Percentiles rank a stretch among this genome's conserved stretches.
phyloP scores from a whole-genome alignment of 2,888 invertebrate species.

The Griposia aprilina region DNA sequence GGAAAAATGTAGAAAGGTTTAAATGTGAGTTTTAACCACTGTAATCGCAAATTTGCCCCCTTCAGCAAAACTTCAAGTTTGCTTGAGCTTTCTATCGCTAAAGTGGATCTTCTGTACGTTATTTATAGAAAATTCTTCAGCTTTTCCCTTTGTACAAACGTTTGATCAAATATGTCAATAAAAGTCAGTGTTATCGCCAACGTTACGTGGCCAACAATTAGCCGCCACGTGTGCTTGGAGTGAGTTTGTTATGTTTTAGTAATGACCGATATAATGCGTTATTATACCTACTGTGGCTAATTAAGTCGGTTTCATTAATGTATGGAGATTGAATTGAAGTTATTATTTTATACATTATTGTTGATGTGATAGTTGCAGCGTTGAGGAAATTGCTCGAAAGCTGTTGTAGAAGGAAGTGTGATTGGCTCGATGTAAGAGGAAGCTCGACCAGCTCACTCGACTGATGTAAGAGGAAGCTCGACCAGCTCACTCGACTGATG shows the following conservation, averaged over 20 bases:
- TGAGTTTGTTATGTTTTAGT: constrained; percentile 31
- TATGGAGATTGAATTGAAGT: constrained; percentile 45
- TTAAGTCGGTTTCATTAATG: constrained; percentile 40
- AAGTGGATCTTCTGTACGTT: constrained; percentile 2
- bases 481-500: constrained; percentile 9
- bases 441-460: constrained; percentile 15
- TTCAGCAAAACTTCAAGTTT: not conserved
- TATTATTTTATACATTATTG: constrained; percentile 45
- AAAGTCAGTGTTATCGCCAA: constrained; percentile 35
- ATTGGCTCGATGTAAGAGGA: constrained; percentile 2
- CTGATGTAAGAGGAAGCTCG: constrained; percentile 15
- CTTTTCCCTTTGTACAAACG: constrained; percentile 39
- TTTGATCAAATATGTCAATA: constrained; percentile 45
- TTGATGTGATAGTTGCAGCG: constrained; percentile 8
- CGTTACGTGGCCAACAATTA: constrained; percentile 10
- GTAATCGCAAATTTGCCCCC: not conserved
- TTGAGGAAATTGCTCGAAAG: constrained; percentile 39
- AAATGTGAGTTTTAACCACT: not conserved
- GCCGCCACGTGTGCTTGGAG: constrained; percentile 12
- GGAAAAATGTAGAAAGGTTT: not conserved
- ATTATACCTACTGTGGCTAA: constrained; percentile 36
- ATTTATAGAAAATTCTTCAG: not conserved
- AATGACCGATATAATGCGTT: constrained; percentile 27
- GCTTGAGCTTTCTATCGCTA: not conserved
- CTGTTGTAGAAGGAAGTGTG: constrained; percentile 24